A percentile compares a stretch with the other conserved stretches of the same genome.
Conservation (phyloP, 2,797 vertebrate species). For the Eulemur albifrons region DNA sequence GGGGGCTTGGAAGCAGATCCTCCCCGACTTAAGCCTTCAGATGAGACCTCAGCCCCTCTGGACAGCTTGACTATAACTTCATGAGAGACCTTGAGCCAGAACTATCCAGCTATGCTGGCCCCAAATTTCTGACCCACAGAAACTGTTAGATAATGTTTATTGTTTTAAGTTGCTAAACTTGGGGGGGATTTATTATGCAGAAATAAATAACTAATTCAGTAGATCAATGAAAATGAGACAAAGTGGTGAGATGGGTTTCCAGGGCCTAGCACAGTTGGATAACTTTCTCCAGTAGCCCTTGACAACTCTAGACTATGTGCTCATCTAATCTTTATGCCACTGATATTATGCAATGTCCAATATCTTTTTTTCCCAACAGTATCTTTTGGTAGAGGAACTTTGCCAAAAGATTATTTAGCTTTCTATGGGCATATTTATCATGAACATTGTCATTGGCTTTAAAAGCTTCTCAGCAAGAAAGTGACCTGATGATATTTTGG, state of each 20-base stretch:
- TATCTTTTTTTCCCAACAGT: background rate
- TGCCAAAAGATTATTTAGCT: constrained; percentile 13
- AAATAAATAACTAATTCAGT: background rate
- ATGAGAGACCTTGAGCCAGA: background rate
- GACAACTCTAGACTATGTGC: background rate
- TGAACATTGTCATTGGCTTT: background rate
- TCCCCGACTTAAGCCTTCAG: background rate
- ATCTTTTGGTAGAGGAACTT: constrained; percentile 4
- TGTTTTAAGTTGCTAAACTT: background rate
- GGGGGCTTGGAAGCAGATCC: background rate
- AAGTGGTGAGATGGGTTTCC: background rate
- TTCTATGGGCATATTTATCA: background rate
- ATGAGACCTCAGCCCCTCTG: background rate
- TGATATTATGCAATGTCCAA: background rate
- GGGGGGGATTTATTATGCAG: background rate
- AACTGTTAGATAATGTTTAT: background rate
- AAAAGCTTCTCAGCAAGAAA: constrained; percentile 11
- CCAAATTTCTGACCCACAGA: background rate
- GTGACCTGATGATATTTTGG: background rate
- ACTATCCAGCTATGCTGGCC: background rate
- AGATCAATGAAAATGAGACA: background rate
- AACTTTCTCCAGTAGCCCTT: background rate
- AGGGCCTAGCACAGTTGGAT: background rate
- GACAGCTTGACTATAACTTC: background rate
- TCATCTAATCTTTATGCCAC: background rate